Base-by-base conservation (phyloP, 2,888 invertebrate species). In the Watsonalla cultraria region DNA sequence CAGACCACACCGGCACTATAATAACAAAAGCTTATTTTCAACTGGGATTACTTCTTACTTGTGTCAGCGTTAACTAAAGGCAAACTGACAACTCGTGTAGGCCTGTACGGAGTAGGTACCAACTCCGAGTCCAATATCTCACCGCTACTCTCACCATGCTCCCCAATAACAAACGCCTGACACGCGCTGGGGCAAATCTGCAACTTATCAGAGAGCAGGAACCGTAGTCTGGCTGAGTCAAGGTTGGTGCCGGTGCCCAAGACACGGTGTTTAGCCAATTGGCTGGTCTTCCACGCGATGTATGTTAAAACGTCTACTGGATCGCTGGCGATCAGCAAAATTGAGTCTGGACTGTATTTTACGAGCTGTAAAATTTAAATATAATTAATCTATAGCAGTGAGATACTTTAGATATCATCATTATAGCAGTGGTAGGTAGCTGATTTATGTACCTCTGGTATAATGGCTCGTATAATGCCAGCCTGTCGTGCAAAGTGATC, bases 171-270 rank as follows among this genome's bases (percentile, higher is more conserved):
- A 93, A 95, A 96, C 2, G 95, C 97, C 74, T 96, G 96, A 66
- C 95, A 94, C 61, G 94, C 94, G 14, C 93, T 92, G 0, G 96
- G 93, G 0, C 96, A 94, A 46, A 96, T 92, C 51, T 93, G 92
- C 57, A 97, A 85, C 67, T 92, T 93, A 72, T 96, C 94, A 0
- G 96, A 94, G 70, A 97, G 89, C 53, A 96, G 84, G 81, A 95
- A 96, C 35, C 96, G 93, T 82, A 97, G 96, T 56, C 97, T 91
- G 0, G 96, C 95, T 0, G 96, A 95, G 78, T 97, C 96, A 68
- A 97, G 87, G 82, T 96, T 96, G 34, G 96, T 97, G 37, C 97
- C 97, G 48, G 96, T 95, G 14, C 97, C 97, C 71, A 97, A 93
- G 35, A 97, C 94, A 33, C 94, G 92, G 69, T 95, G 92, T 74